Evolutionary conservation across 2,888 invertebrate species (phyloP).

Genomic region (Amphipyra berbera): DNA sequence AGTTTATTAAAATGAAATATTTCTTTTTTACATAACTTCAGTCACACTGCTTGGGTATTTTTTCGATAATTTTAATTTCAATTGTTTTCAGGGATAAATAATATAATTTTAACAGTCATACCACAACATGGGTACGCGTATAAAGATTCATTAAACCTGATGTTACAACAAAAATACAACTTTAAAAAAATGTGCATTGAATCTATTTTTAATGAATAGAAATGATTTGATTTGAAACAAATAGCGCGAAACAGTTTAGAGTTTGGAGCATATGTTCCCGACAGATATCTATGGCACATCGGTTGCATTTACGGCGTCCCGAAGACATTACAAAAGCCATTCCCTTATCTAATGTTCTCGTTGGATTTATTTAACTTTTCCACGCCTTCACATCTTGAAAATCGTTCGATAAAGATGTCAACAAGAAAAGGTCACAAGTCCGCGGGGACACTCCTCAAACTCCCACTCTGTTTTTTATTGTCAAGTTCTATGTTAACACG

Average conservation of each 20-base stretch:
- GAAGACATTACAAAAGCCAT: conserved; percentile 89
- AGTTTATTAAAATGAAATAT: conserved; percentile 5
- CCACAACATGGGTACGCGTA: too few relatives aligned
- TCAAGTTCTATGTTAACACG: conserved; percentile 55
- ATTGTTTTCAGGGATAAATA: background rate
- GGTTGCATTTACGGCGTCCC: conserved; percentile 88
- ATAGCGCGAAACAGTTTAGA: conserved; percentile 68
- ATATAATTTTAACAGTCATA: too few relatives aligned
- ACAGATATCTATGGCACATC: conserved; percentile 85
- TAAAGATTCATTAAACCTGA: too few relatives aligned
- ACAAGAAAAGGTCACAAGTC: conserved; percentile 82
- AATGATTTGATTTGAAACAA: conserved; percentile 20
- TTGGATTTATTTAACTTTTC: conserved; percentile 89
- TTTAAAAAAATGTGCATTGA: too few relatives aligned
- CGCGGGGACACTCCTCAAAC: conserved; percentile 67
- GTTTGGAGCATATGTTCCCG: conserved; percentile 72
- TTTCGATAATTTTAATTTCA: background rate
- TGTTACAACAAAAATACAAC: too few relatives aligned
- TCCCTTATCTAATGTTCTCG: conserved; percentile 88
- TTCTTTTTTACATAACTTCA: conserved; percentile 1
- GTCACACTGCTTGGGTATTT: background rate
- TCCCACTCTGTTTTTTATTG: conserved; percentile 63
- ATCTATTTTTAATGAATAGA: too few relatives aligned
- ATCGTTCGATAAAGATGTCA: conserved; percentile 87
- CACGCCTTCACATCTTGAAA: conserved; percentile 86